Evolutionary conservation across 2,113 vertebrate genomes (phyloP).

Genomic region (Salvelinus namaycush): DNA sequence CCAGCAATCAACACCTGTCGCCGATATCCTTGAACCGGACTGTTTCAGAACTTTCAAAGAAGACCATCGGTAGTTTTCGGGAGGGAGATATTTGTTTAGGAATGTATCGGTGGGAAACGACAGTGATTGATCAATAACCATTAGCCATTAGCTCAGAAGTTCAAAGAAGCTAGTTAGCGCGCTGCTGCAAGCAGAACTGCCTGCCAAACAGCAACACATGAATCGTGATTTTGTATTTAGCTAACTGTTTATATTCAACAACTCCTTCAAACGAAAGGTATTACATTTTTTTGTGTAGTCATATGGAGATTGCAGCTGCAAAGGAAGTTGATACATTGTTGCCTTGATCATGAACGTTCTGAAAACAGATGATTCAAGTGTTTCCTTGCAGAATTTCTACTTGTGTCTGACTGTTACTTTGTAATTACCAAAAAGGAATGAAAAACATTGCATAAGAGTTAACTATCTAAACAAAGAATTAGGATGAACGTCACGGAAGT

Average conservation of each 20-base stretch:
- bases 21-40: conserved; percentile 13
- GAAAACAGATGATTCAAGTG: conserved; percentile 9
- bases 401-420: neutral
- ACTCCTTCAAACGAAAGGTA: neutral
- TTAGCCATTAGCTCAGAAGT: neutral
- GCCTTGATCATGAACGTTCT: neutral
- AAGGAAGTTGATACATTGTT: neutral
- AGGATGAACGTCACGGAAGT: conserved; percentile 75
- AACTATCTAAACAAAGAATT: conserved; percentile 41
- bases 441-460: neutral
- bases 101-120: neutral
- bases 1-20: neutral
- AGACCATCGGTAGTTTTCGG: neutral
- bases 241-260: neutral
- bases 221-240: neutral
- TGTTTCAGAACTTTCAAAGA: neutral
- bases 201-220: neutral
- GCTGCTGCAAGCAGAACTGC: too few species aligned
- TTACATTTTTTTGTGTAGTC: neutral
- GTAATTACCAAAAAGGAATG: too few species aligned
- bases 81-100: neutral
- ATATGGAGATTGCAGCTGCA: neutral
- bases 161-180: neutral
- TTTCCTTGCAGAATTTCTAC: neutral
- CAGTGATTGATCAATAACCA: neutral